Evolutionary conservation across 1,140 invertebrate genomes (phyloP).

Genomic region (Penaeus chinensis): DNA sequence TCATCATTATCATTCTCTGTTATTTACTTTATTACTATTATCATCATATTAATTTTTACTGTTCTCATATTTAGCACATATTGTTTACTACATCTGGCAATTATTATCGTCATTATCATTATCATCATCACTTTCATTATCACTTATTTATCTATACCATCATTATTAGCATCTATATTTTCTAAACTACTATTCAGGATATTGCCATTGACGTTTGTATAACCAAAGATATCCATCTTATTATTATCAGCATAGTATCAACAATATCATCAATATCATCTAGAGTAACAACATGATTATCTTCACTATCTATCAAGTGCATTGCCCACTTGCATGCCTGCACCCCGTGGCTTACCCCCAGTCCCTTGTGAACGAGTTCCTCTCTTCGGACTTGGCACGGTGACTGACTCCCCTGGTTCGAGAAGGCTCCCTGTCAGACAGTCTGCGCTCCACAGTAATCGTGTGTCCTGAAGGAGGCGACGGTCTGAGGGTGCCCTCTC

Average conservation of each 20-base stretch:
- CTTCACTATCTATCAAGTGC: neutral
- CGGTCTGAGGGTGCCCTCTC: conserved; percentile 46
- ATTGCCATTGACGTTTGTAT: no score
- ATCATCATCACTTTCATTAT: no score
- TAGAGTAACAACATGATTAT: neutral
- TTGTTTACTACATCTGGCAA: no score
- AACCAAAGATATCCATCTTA: neutral
- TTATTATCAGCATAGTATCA: neutral
- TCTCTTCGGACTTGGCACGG: conserved; percentile 58
- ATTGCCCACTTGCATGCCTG: neutral
- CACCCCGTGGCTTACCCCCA: conserved; percentile 46
- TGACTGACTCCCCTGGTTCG: conserved; percentile 30
- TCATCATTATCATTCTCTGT: no score
- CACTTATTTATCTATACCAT: no score
- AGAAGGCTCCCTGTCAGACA: conserved; percentile 41
- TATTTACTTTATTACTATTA: no score
- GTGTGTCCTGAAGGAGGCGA: conserved; percentile 24
- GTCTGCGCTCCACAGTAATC: conserved; percentile 27
- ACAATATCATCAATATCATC: neutral
- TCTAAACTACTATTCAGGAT: no score
- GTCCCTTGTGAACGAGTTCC: conserved; percentile 51
- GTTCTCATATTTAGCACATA: no score
- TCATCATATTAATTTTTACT: no score
- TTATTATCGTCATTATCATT: no score
- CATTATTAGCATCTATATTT: no score